Base-by-base conservation (phyloP, 1,140 invertebrate species). In the Philotrypesis tridentata region DNA sequence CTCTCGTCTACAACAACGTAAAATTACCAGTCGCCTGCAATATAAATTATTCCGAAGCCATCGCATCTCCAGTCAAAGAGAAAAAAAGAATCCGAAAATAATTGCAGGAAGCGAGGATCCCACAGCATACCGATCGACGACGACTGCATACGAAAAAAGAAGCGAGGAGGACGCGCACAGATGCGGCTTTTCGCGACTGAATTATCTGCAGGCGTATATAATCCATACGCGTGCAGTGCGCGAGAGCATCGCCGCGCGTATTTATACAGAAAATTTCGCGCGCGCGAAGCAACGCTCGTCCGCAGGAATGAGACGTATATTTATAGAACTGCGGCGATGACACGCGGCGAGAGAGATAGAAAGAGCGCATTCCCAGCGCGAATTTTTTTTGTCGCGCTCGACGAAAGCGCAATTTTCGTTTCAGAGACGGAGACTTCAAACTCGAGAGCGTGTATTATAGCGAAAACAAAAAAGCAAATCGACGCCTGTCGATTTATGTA, bases 91-190 rank as follows among this genome's bases (percentile, higher is more conserved):
- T 23, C n/a, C n/a, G 33, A 37, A 78, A 78, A 78, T 68, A 78
- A 78, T 78, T 78, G 65, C 76, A 78, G 76, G 76, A 70, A 78
- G 68, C 65, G 21, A n/a, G 23, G 65, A 78, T 78, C 55, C 65
- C 33, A 29, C 23, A n/a, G n/a, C n/a, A n/a, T n/a, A n/a, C n/a
- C n/a, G n/a, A 48, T n/a, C 31, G 33, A 70, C 43, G 67, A 40
- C 14, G n/a, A 23, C n/a, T 29, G 48, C 48, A 37, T 71, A 25
- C n/a, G 71, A 61, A 71, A 71, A 70, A 31, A 77, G 43, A 48
- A 17, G 2, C 33, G 33, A 37, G 4, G 33, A 37, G 3, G 33
- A 37, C 33, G 11, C 60, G 0, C 25, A 17, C 27, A 68, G 23
- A 31, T 78, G 61, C 48, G 48, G 29, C 14, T 48, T 12, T 25